phyloP scores from a whole-genome alignment of 2,888 invertebrate genomes.

The Drosophila kambysellisi region DNA sequence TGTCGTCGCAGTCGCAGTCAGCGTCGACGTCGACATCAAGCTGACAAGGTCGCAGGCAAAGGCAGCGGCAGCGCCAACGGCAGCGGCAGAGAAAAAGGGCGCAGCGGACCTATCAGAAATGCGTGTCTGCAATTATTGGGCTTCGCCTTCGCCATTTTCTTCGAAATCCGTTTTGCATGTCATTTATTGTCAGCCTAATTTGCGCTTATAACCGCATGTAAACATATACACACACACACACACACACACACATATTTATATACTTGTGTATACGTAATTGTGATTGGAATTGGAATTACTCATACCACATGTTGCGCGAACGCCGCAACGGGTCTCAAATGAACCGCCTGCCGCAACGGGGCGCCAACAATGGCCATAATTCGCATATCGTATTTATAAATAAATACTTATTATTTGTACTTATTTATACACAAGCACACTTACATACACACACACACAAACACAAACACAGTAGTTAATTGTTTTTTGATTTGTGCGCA shows the following conservation, averaged over 20 bases:
- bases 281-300: constrained; percentile 37
- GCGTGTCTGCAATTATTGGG: constrained; percentile 54
- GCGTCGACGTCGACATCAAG: constrained; percentile 33
- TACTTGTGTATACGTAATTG: neutral
- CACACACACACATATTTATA: neutral
- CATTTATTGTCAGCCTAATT: constrained; percentile 38
- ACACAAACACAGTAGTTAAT: constrained; percentile 22
- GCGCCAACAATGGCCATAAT: constrained; percentile 48
- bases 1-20: constrained; percentile 37
- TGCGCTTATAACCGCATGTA: constrained; percentile 22
- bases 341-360: constrained; percentile 12
- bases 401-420: constrained; percentile 41
- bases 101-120: constrained; percentile 30
- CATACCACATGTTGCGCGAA: constrained; percentile 62
- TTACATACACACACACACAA: constrained; percentile 8
- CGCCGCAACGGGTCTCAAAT: constrained; percentile 15
- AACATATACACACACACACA: neutral
- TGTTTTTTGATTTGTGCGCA: constrained; percentile 43
- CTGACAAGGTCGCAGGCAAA: constrained; percentile 46
- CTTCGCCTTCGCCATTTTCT: constrained; percentile 35
- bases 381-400: constrained; percentile 47
- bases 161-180: constrained; percentile 45
- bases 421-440: constrained; percentile 23
- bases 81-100: neutral
- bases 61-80: neutral